These are phyloP conservation scores for Homarus americanus DNA, from an alignment of 1,140 invertebrate species.

Conservation along the genomic window DNA sequence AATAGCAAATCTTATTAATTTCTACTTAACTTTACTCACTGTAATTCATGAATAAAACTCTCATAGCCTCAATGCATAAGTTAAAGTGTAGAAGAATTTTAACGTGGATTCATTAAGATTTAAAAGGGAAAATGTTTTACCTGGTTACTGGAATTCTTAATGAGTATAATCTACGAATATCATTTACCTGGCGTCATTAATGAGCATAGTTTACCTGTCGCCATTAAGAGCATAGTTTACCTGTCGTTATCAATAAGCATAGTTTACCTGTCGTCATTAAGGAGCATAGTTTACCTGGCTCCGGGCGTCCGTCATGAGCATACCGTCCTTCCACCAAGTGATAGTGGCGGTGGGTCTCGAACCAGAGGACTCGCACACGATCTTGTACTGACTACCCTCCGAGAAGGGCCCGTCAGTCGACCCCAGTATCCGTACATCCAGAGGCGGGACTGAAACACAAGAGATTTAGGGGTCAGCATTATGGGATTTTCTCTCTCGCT, in stretches of 20 bases:
- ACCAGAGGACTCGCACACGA: slow-evolving; percentile 87
- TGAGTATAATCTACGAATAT: background rate
- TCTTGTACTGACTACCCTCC: slow-evolving; percentile 86
- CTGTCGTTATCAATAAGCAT: background rate
- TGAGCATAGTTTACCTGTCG: background rate
- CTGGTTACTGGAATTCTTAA: background rate
- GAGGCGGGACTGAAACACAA: slow-evolving; percentile 33
- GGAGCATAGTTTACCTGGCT: background rate
- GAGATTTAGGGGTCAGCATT: too few relatives aligned
- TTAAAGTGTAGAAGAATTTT: too few relatives aligned
- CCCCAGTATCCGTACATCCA: slow-evolving; percentile 54
- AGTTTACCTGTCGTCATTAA: background rate
- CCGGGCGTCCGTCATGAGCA: slow-evolving; percentile 31
- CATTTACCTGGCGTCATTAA: background rate
- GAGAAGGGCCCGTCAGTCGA: slow-evolving; percentile 84
- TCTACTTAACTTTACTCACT: too few relatives aligned
- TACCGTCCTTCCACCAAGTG: slow-evolving; percentile 88
- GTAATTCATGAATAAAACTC: too few relatives aligned
- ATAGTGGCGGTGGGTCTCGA: slow-evolving; percentile 88
- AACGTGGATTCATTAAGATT: too few relatives aligned
- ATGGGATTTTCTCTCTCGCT: background rate
- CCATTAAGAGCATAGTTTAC: background rate
- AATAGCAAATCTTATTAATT: too few relatives aligned
- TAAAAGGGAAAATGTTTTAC: background rate
- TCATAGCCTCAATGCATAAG: too few relatives aligned